Conservation (phyloP, 2,888 invertebrate species). For the Strigamia transsilvanica region DNA sequence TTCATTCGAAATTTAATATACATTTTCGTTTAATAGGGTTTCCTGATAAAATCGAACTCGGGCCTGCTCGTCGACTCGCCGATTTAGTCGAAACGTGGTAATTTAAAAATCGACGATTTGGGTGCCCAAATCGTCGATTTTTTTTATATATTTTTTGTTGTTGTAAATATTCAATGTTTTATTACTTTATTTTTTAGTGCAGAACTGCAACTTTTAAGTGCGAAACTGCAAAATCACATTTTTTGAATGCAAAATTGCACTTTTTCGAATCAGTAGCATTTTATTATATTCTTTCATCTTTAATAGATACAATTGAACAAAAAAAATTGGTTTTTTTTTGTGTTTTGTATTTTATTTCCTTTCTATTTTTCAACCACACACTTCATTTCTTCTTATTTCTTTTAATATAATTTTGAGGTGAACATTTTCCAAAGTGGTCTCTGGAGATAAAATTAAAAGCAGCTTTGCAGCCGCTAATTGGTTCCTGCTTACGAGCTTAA, state of each 20-base stretch:
- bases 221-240: too few relatives aligned
- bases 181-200: too few relatives aligned
- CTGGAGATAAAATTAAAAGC: slow-evolving; percentile 15
- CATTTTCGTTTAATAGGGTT: background rate
- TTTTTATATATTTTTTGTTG: too few relatives aligned
- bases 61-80: too few relatives aligned
- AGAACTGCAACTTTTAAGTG: too few relatives aligned
- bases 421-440: slow-evolving; percentile 17
- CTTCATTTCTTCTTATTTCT: background rate
- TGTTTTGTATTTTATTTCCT: too few relatives aligned
- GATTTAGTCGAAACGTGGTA: too few relatives aligned
- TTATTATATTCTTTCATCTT: background rate
- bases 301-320: background rate
- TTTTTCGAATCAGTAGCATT: background rate
- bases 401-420: slow-evolving; percentile 6
- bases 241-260: too few relatives aligned
- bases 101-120: too few relatives aligned
- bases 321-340: background rate
- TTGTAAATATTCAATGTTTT: too few relatives aligned
- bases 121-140: too few relatives aligned
- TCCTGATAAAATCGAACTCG: too few relatives aligned
- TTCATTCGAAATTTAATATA: slow-evolving; percentile 4
- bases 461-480: slow-evolving; percentile 24
- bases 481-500: background rate
- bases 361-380: background rate